A percentile compares a stretch with the other conserved stretches of the same genome.
Evolutionary conservation across 53 echinoderm and acorn worm genomes (phyloP).

Genomic region (Zoroaster sp.): DNA sequence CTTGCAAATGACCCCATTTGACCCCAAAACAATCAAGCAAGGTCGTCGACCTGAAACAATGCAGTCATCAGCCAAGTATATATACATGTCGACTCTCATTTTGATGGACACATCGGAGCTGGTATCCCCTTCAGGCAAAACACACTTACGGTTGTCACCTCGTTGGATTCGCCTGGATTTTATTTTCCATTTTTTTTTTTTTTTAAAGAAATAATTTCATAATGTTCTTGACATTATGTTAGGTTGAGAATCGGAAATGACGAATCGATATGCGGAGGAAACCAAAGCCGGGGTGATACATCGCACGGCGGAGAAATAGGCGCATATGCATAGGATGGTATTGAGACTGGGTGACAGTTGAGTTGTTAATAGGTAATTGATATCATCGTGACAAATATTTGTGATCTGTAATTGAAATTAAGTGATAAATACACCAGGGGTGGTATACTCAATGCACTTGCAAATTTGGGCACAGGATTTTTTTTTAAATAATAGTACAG

Average conservation of each 20-base stretch:
- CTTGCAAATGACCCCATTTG: background rate
- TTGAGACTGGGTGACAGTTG: too few relatives aligned
- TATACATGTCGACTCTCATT: background rate
- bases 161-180: background rate
- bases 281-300: conserved; percentile 4
- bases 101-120: background rate
- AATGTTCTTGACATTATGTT: conserved; percentile 28
- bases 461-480: too few relatives aligned
- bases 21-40: background rate
- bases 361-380: too few relatives aligned
- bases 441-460: too few relatives aligned
- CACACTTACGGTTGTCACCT: conserved; percentile 6
- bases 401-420: too few relatives aligned
- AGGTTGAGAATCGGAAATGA: conserved; percentile 8
- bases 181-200: background rate
- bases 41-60: conserved; percentile 22
- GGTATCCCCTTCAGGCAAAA: background rate
- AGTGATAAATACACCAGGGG: too few relatives aligned
- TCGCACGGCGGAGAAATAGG: background rate
- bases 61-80: background rate
- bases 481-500: too few relatives aligned
- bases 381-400: too few relatives aligned
- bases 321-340: background rate
- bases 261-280: conserved; percentile 6
- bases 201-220: background rate